A percentile compares a stretch with the other conserved stretches of the same genome.
phyloP scores from a whole-genome alignment of 2,797 vertebrate genomes.

The Bryconaethiops microstoma region DNA sequence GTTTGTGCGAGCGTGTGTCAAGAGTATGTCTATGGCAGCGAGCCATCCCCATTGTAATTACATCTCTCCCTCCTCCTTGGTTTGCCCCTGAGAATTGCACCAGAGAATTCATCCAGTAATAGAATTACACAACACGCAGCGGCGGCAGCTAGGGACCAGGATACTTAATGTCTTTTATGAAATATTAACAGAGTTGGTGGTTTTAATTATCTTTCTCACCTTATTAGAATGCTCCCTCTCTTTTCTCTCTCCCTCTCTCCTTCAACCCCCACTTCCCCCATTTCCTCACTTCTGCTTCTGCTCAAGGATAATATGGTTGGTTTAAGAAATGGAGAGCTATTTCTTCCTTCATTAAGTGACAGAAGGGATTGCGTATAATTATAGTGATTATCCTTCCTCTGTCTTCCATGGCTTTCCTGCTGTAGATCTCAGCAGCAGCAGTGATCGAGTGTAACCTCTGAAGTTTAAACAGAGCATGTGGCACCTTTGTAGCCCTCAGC shows the following conservation, averaged over 20 bases:
- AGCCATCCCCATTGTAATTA: conserved; percentile 58
- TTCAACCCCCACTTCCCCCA: neutral
- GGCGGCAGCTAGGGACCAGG: conserved; percentile 39
- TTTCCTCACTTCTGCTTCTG: conserved; percentile 13
- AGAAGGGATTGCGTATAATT: conserved; percentile 57
- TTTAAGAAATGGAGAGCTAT: conserved; percentile 59
- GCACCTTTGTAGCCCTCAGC: neutral
- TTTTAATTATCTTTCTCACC: conserved; percentile 63
- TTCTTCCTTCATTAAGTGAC: conserved; percentile 59
- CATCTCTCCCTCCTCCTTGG: conserved; percentile 50
- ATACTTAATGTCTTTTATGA: conserved; percentile 63
- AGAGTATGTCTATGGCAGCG: conserved; percentile 29
- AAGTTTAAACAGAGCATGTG: conserved; percentile 8
- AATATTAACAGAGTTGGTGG: conserved; percentile 63
- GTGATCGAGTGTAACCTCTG: neutral
- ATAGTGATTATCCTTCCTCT: conserved; percentile 47
- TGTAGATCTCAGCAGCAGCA: conserved; percentile 25
- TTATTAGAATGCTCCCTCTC: conserved; percentile 50
- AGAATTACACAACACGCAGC: conserved; percentile 56
- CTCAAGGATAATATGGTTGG: conserved; percentile 39
- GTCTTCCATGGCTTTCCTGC: conserved; percentile 22
- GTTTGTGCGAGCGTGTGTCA: conserved; percentile 9
- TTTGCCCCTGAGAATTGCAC: conserved; percentile 59
- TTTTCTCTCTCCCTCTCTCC: conserved; percentile 28
- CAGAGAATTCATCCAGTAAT: conserved; percentile 56